phyloP scores from a whole-genome alignment of 2,797 vertebrate species.

The Gadopsis bispinosus region DNA sequence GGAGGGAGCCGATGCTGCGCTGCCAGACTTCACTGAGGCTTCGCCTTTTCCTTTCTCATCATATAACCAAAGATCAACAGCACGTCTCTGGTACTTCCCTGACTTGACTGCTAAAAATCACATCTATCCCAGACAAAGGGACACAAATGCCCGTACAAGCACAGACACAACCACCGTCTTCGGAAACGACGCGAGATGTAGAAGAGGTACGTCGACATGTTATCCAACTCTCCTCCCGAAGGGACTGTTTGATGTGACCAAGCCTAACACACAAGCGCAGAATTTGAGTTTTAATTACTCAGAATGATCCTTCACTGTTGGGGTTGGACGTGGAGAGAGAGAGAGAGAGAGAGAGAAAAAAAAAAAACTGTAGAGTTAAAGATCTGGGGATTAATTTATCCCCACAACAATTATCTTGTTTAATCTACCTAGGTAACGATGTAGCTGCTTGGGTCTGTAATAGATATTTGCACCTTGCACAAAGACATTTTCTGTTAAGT shows the following conservation, averaged over 20 bases:
- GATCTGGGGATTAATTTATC: constrained; percentile 33
- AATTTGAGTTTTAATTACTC: constrained; percentile 37
- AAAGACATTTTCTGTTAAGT: not conserved
- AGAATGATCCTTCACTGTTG: constrained; percentile 15
- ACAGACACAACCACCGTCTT: not conserved
- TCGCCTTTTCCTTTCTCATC: constrained; percentile 55
- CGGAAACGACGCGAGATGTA: not conserved
- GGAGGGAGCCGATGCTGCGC: not conserved
- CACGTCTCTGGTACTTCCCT: constrained; percentile 24
- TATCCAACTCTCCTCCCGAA: not conserved
- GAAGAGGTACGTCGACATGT: not conserved
- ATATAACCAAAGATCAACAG: constrained; percentile 51
- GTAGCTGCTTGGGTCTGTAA: constrained; percentile 15
- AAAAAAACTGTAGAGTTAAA: not conserved
- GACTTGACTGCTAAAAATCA: constrained; percentile 49
- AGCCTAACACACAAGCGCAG: not conserved
- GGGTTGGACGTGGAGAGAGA: not conserved
- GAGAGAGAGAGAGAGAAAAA: not conserved
- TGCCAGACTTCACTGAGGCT: constrained; percentile 28
- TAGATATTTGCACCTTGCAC: constrained; percentile 21
- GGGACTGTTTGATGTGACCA: constrained; percentile 13
- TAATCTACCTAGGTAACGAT: constrained; percentile 40
- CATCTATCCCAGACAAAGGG: constrained; percentile 7
- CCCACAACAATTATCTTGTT: constrained; percentile 45
- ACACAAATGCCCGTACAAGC: not conserved